phyloP scores from a whole-genome alignment of 2,797 vertebrate species.

The Chlorospingus semifuscus region DNA sequence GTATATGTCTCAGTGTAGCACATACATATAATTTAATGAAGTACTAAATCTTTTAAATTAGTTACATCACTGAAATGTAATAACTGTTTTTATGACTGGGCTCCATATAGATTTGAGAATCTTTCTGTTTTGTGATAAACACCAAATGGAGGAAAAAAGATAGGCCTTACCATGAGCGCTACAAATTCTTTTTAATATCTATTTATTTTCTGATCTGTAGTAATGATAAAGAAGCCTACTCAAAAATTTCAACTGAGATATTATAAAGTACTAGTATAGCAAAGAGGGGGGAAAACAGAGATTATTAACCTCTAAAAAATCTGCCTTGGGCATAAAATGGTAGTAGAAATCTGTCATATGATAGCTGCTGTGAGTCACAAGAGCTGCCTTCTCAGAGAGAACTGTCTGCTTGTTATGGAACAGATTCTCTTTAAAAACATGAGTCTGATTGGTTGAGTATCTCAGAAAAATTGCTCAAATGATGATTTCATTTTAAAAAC shows the following conservation, averaged over 20 bases:
- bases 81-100: background rate
- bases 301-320: background rate
- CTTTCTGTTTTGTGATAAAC: background rate
- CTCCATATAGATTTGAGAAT: background rate
- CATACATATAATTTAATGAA: background rate
- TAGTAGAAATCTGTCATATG: background rate
- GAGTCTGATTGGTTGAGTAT: background rate
- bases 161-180: background rate
- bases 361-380: background rate
- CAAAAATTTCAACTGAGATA: background rate
- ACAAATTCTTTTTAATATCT: background rate
- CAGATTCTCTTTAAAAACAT: background rate
- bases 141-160: background rate
- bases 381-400: background rate
- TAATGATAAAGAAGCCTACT: background rate
- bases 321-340: background rate
- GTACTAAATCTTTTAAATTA: background rate
- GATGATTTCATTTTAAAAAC: background rate
- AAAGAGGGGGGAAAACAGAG: background rate
- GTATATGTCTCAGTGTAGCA: background rate
- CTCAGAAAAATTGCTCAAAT: background rate
- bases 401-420: background rate
- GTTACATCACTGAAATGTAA: background rate
- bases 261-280: background rate
- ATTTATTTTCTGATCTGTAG: background rate